phyloP scores from a whole-genome alignment of 2,888 invertebrate genomes.

The Thyatira batis region DNA sequence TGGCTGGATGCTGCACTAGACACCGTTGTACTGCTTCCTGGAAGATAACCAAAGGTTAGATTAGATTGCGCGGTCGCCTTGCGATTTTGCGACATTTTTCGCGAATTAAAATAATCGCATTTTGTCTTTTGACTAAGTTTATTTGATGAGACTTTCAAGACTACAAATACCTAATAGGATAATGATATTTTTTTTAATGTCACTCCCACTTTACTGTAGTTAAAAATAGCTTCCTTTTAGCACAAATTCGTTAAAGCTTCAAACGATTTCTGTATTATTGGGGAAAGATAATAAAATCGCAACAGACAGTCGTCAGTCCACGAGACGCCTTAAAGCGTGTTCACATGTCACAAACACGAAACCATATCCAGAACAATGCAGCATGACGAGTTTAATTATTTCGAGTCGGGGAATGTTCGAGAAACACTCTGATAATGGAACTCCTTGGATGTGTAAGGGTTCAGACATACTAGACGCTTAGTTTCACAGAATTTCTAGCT shows the following conservation, averaged over 20 bases:
- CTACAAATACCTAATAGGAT: too few relatives aligned
- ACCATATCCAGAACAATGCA: slow-evolving; percentile 45
- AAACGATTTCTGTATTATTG: neutral
- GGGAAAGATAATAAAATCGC: neutral
- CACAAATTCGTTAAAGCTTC: neutral
- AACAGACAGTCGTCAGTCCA: neutral
- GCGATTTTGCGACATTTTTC: neutral
- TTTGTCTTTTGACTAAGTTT: neutral
- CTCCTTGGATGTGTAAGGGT: slow-evolving; percentile 24
- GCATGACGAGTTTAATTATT: slow-evolving; percentile 69
- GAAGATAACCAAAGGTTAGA: slow-evolving; percentile 35
- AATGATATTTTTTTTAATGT: too few relatives aligned
- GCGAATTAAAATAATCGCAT: neutral
- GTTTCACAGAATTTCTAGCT: neutral
- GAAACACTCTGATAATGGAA: slow-evolving; percentile 44
- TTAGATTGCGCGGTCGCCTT: slow-evolving; percentile 1
- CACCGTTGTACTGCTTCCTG: slow-evolving; percentile 33
- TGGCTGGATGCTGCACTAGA: slow-evolving; percentile 29
- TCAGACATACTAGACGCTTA: slow-evolving; percentile 1
- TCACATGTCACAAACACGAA: slow-evolving; percentile 52
- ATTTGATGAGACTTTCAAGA: too few relatives aligned
- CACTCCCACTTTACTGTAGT: too few relatives aligned
- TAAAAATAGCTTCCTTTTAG: neutral
- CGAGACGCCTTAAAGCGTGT: slow-evolving; percentile 21
- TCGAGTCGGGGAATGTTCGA: slow-evolving; percentile 45